Conservation (phyloP, 2,797 vertebrate genomes). For the Pitangus sulphuratus region DNA sequence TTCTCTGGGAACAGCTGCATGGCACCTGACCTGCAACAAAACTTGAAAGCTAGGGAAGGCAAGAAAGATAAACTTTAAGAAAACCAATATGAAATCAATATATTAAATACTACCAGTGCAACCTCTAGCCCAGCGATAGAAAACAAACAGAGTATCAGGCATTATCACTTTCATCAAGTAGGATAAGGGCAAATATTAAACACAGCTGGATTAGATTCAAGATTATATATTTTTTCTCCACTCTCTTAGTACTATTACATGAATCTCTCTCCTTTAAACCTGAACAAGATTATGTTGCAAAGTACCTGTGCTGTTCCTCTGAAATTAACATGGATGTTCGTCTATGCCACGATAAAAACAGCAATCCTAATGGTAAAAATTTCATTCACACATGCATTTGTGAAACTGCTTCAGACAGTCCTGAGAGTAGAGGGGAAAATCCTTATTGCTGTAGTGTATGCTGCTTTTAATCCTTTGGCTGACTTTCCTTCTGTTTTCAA, state of each 20-base stretch:
- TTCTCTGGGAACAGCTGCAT: not conserved
- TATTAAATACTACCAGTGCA: not conserved
- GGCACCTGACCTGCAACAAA: not conserved
- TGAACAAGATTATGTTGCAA: not conserved
- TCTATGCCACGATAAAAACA: not conserved
- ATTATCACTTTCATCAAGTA: not conserved
- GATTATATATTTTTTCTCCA: not conserved
- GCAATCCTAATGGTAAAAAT: not conserved
- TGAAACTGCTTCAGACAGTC: not conserved
- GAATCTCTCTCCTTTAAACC: not conserved
- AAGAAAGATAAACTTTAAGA: not conserved
- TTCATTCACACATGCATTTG: not conserved
- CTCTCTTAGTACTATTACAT: not conserved
- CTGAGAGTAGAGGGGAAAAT: not conserved
- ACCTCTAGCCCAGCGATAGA: not conserved
- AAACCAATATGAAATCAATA: not conserved
- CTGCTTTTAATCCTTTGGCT: not conserved
- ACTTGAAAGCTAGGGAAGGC: not conserved
- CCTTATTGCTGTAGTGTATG: not conserved
- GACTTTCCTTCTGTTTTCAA: not conserved
- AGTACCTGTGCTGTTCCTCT: not conserved
- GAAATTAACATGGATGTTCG: not conserved
- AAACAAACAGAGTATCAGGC: not conserved
- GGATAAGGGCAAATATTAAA: not conserved
- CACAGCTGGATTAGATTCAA: not conserved